Conservation (phyloP, 2,888 invertebrate species). For the Exocentrus adspersus region DNA sequence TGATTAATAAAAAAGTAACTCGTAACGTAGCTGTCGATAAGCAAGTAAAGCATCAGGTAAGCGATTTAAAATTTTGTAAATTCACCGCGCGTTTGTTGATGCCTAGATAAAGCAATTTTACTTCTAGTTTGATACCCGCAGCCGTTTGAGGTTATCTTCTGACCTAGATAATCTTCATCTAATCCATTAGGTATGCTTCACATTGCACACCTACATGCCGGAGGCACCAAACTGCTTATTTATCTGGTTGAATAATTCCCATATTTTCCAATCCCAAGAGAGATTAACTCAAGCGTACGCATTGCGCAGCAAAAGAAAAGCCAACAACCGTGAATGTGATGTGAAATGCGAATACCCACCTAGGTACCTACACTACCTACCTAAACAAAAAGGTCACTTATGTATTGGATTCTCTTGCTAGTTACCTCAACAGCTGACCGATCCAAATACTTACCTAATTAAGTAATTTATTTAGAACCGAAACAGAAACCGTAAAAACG, state of each 20-base stretch:
- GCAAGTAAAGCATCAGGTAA: no score
- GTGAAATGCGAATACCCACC: no score
- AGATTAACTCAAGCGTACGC: slow-evolving; percentile 5
- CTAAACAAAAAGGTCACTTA: slow-evolving; percentile 21
- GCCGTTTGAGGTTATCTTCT: slow-evolving; percentile 21
- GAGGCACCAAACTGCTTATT: background rate
- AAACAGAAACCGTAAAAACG: no score
- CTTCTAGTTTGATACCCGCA: background rate
- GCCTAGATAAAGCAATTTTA: background rate
- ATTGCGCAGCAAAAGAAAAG: background rate
- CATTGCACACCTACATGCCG: no score
- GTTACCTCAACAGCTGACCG: slow-evolving; percentile 27
- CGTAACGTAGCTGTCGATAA: slow-evolving; percentile 31
- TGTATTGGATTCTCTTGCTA: slow-evolving; percentile 4
- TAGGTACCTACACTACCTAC: no score
- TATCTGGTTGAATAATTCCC: background rate
- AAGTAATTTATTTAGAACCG: slow-evolving; percentile 37
- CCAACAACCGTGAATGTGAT: slow-evolving; percentile 4
- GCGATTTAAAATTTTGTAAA: slow-evolving; percentile 19
- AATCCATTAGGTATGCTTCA: background rate
- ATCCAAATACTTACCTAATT: slow-evolving; percentile 30
- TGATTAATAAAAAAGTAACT: slow-evolving; percentile 36
- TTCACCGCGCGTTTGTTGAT: slow-evolving; percentile 27
- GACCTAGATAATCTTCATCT: slow-evolving; percentile 6
- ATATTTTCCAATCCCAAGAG: background rate